These are phyloP conservation scores for Oopsacas minuta DNA, from an alignment of 37 sponge, comb jelly and placozoan genomes.

Conservation along the genomic window DNA sequence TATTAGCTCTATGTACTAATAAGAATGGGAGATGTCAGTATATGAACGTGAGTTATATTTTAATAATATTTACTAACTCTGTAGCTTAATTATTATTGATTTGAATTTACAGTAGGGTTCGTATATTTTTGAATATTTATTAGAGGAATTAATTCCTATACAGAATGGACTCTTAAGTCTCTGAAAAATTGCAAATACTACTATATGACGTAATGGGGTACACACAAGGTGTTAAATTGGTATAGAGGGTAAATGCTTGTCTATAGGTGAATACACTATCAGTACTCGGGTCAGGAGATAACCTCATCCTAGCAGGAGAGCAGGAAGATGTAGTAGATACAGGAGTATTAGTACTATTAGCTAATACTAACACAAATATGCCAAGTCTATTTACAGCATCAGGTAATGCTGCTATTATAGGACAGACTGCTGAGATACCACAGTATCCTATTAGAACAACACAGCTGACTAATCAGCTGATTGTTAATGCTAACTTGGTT, in stretches of 20 bases:
- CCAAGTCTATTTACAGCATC: constrained; percentile 8
- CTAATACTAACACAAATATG: background rate
- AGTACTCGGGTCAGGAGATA: background rate
- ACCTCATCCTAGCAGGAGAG: background rate
- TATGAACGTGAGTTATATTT: background rate
- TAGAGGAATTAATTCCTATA: no score
- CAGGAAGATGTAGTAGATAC: background rate
- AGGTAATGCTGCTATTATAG: background rate
- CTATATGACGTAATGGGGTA: no score
- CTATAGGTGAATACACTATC: background rate
- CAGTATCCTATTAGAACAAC: background rate
- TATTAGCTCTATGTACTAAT: background rate
- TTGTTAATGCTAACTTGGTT: background rate
- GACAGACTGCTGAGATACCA: background rate
- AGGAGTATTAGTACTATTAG: background rate
- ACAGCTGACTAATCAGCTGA: background rate
- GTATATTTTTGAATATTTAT: no score
- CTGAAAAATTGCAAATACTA: no score
- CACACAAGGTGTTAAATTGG: no score
- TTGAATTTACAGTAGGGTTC: no score
- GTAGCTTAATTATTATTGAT: no score
- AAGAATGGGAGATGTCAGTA: constrained; percentile 6
- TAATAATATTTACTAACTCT: background rate
- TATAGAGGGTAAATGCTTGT: no score
- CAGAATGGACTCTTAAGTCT: no score